Evolutionary conservation across 1,140 invertebrate genomes (phyloP).

Genomic region (Hyposmocoma kahamanoa): DNA sequence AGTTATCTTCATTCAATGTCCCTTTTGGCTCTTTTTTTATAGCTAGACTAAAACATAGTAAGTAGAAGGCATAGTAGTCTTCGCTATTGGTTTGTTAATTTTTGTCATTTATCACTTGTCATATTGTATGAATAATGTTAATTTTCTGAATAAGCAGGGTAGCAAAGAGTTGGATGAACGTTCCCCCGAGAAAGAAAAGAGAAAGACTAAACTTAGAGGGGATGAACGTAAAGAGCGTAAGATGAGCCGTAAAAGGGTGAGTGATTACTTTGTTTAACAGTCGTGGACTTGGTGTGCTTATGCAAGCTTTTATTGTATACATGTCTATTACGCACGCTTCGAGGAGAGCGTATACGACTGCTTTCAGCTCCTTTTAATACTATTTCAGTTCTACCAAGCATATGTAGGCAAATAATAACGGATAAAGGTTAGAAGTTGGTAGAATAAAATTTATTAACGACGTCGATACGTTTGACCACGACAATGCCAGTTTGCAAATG

Average conservation of each 20-base stretch:
- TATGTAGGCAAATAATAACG: too few species aligned
- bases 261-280: too few species aligned
- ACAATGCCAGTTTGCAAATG: too few species aligned
- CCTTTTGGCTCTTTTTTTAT: constrained; percentile 32
- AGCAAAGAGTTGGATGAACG: constrained; percentile 75
- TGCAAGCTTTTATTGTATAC: too few species aligned
- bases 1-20: constrained; percentile 37
- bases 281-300: too few species aligned
- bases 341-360: too few species aligned
- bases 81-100: neutral
- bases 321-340: too few species aligned
- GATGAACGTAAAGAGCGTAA: constrained; percentile 85
- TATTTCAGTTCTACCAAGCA: too few species aligned
- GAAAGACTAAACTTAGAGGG: constrained; percentile 79
- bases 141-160: constrained; percentile 64
- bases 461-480: too few species aligned
- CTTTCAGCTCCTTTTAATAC: too few species aligned
- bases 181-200: constrained; percentile 78
- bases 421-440: too few species aligned
- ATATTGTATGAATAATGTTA: neutral
- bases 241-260: constrained; percentile 82
- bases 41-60: neutral
- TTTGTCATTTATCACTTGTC: neutral
- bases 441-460: too few species aligned
- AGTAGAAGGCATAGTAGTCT: neutral